These are phyloP conservation scores for Nothobranchius kuhntae DNA, from an alignment of 2,113 vertebrate genomes.

Conservation along the genomic window DNA sequence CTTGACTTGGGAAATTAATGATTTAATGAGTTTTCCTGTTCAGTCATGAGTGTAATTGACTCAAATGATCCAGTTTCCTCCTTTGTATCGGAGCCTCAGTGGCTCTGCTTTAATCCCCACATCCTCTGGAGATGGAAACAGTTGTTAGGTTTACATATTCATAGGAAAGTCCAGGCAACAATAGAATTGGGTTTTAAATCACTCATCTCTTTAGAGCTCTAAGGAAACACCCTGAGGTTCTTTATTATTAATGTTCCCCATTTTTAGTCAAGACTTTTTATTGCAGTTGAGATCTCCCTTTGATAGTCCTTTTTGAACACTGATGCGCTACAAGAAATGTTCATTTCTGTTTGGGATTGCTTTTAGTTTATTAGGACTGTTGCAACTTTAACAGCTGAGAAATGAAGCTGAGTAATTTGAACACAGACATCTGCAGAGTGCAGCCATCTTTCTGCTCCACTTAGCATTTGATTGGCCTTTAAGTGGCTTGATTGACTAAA, in stretches of 20 bases:
- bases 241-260: conserved; percentile 4
- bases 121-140: conserved; percentile 41
- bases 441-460: conserved; percentile 24
- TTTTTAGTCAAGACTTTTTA: neutral
- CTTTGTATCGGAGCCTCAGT: conserved; percentile 48
- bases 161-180: conserved; percentile 13
- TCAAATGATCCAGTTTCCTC: conserved; percentile 57
- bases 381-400: conserved; percentile 29
- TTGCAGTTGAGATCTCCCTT: neutral
- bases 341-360: conserved; percentile 17
- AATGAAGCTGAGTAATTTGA: conserved; percentile 21
- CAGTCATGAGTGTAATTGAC: conserved; percentile 64
- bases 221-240: neutral
- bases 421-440: neutral
- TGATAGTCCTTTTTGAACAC: conserved; percentile 2
- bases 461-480: conserved; percentile 48
- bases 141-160: conserved; percentile 32
- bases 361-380: conserved; percentile 34
- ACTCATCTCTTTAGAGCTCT: neutral
- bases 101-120: conserved; percentile 56
- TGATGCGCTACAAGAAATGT: conserved; percentile 17
- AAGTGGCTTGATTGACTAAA: conserved; percentile 12
- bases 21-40: conserved; percentile 58
- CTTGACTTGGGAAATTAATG: conserved; percentile 53
- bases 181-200: conserved; percentile 2